Base-by-base conservation (phyloP, 2,888 invertebrate genomes). In the Liposcelis brunnea region DNA sequence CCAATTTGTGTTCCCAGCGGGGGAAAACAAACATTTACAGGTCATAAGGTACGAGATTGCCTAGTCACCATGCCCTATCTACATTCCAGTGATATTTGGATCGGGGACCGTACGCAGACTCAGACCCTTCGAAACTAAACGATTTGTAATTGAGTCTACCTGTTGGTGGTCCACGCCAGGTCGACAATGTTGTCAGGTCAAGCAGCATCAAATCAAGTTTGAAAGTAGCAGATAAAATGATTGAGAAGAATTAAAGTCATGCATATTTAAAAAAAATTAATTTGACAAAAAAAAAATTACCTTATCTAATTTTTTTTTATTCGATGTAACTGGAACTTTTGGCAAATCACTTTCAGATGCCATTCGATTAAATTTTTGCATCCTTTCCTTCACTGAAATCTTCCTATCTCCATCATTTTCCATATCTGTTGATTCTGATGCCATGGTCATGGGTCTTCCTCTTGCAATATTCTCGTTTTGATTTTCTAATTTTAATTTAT, bases 321-420 rank as follows among this genome's bases (percentile, higher is more conserved):
- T 64, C 66, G 48, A 56, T 56, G 49, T 55, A 56, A 48, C 55
- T 53, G 48, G 57, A 55, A 52, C 55, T 56, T 51, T 53, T 46
- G 56, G 58, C 40, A 68, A 58, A 56, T 73, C 72, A 46, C 67
- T 67, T 56, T 89, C 84, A 0, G 85, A 87, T 45, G 89, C 89
- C 74, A 91, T 77, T 53, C 84, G 74, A 63, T 94, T 91, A 61
- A 93, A 87, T 66, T 89, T 89, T 66, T 85, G 82, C 57, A 86
- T 87, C 49, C 89, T 74, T 62, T 94, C 93, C 59, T 85, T 89
- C 8, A 94, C 93, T 56, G 87, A 90, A 50, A 90, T 76, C 56
- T 77, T 61, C 49, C 58, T 63, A 52, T 69, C 68, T n/a, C 42
- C 33, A 35, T 48, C 48, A 21, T 47, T 44, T 37, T 48, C 47